phyloP scores from a whole-genome alignment of 2,888 invertebrate genomes.

The Megalurothrips usitatus region DNA sequence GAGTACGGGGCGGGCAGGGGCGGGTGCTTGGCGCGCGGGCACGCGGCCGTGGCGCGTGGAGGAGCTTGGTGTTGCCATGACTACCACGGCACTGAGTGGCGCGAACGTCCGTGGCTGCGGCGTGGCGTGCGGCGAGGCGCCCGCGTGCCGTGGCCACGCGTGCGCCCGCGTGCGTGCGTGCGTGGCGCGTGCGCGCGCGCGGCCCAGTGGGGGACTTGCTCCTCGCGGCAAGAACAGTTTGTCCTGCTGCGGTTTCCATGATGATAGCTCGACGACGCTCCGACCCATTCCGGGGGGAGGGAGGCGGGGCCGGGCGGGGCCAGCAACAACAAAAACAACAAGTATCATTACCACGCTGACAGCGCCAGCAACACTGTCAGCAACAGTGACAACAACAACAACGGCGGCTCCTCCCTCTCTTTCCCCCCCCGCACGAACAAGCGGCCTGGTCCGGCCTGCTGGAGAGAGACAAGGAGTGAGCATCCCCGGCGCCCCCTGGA shows the following conservation, averaged over 20 bases:
- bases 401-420: too few species aligned
- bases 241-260: background rate
- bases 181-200: too few species aligned
- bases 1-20: too few species aligned
- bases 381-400: background rate
- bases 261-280: background rate
- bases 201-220: background rate
- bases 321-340: slow-evolving; percentile 9
- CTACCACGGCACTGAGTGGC: background rate
- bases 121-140: background rate
- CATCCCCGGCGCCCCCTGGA: too few species aligned
- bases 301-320: background rate
- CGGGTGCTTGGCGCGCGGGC: too few species aligned
- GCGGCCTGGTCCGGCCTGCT: background rate
- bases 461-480: too few species aligned
- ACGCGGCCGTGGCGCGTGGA: too few species aligned
- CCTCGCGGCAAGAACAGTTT: slow-evolving; percentile 5
- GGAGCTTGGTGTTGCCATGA: background rate
- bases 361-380: slow-evolving; percentile 7
- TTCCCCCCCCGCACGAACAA: background rate
- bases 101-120: background rate
- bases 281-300: background rate
- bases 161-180: too few species aligned
- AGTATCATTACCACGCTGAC: slow-evolving; percentile 17
- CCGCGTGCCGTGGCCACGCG: too few species aligned